Conservation (phyloP, 2,113 vertebrate genomes). For the Corvus cornix region DNA sequence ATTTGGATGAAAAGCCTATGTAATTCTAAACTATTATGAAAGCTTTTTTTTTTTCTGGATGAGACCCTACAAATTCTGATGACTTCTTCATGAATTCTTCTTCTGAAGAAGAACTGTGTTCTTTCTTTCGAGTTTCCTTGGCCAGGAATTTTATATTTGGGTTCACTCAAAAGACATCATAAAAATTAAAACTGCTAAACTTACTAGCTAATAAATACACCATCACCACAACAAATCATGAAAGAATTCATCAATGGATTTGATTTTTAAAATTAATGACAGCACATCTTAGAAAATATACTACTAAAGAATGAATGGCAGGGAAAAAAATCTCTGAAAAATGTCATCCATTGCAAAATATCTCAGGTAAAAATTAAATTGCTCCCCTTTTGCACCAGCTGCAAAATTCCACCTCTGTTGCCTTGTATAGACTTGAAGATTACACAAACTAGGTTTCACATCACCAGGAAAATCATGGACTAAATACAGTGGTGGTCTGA, state of each 20-base stretch:
- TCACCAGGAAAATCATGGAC: not conserved
- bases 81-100: not conserved
- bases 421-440: not conserved
- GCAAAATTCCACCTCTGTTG: not conserved
- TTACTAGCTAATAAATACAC: not conserved
- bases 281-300: not conserved
- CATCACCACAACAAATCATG: not conserved
- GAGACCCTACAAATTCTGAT: not conserved
- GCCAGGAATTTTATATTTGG: not conserved
- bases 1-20: not conserved
- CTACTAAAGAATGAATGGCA: not conserved
- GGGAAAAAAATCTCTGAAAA: not conserved
- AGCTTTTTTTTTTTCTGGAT: not conserved
- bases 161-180: not conserved
- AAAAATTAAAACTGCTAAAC: not conserved
- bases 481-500: not conserved
- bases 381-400: not conserved
- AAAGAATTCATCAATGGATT: not conserved
- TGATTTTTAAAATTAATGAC: not conserved
- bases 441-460: fast-evolving
- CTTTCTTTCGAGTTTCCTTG: not conserved
- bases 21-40: not conserved
- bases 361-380: not conserved
- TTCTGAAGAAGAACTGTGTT: not conserved
- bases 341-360: not conserved